Evolutionary conservation across 1,140 invertebrate species (phyloP), one percentile per base, ranked within the genome.

Genomic region (Mycetomoellerius zeteki): DNA sequence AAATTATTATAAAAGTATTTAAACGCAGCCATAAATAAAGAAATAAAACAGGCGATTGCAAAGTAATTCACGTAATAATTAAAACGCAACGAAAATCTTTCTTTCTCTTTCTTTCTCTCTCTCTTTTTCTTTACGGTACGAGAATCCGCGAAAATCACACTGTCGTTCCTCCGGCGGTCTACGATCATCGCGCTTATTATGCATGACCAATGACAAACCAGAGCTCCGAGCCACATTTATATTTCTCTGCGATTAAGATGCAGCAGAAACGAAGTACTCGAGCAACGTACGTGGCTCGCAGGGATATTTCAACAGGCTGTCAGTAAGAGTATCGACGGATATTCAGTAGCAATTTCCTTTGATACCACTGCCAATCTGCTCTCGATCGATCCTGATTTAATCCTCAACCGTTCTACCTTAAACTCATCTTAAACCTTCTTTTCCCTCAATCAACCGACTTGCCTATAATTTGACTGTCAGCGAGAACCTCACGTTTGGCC

Each of bases 161-260:
- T 75, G 27, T 37, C n/a, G 67, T n/a, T 67, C 21, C 8, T 24
- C 19, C 71, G 69, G 27, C 56, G 43, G 27, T 85, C 58, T 30
- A 77, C n/a, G 72, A 85, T 75, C 54, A 33, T 75, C 81, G 81
- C 81, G 81, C 47, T 64, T 64, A 87, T 90, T 92, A 93, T 88
- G 80, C 92, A 95, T 94, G 94, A 95, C 94, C 95, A 95, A 95
- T 95, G 95, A 95, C 95, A 95, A 95, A 95, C 95, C 95, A 95
- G 95, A 95, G 95, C 94, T 94, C 94, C 94, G 94, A 94, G 94
- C 94, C 93, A 93, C 89, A 92, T 92, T 91, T 88, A 58, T 81
- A 67, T 33, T 21, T 85, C 86, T 91, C 87, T 92, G 90, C 90
- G 85, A 67, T 77, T 78, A 58, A 65, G 27, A 60, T 52, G 81